Evolutionary conservation across 2,113 vertebrate genomes (phyloP).

Genomic region (Caloenas nicobarica): DNA sequence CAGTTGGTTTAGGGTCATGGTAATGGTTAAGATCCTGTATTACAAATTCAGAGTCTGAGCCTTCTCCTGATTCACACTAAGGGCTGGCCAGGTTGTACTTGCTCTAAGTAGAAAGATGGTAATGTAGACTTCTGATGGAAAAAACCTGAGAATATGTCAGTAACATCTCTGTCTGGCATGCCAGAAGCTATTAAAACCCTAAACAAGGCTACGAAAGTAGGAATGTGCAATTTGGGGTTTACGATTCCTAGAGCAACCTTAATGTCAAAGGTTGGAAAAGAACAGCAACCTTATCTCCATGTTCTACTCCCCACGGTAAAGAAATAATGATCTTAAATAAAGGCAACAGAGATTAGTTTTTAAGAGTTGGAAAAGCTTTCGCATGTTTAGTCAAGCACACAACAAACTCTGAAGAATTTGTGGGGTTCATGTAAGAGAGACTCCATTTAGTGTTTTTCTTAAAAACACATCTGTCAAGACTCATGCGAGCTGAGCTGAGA

Average conservation of each 20-base stretch:
- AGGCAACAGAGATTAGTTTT: background rate
- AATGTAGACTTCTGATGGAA: background rate
- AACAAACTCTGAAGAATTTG: background rate
- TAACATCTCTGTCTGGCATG: background rate
- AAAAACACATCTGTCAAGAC: background rate
- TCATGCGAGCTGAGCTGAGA: accelerated
- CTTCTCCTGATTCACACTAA: background rate
- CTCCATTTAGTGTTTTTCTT: background rate
- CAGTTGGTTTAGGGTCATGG: background rate
- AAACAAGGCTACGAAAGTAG: background rate
- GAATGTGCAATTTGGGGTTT: background rate
- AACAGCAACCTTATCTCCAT: background rate
- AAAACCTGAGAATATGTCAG: background rate
- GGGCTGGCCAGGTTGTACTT: background rate
- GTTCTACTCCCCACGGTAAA: background rate
- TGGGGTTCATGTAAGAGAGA: background rate
- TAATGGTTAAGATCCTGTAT: background rate
- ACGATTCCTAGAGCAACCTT: background rate
- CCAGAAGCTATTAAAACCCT: background rate
- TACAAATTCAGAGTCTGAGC: background rate
- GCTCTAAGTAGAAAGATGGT: background rate
- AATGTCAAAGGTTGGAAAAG: background rate
- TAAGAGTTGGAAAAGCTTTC: background rate
- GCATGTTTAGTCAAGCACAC: background rate
- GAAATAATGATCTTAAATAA: background rate